Evolutionary conservation across 2,113 vertebrate species (phyloP), one percentile per base, ranked within the genome.

Genomic region (Peromyscus californicus): DNA sequence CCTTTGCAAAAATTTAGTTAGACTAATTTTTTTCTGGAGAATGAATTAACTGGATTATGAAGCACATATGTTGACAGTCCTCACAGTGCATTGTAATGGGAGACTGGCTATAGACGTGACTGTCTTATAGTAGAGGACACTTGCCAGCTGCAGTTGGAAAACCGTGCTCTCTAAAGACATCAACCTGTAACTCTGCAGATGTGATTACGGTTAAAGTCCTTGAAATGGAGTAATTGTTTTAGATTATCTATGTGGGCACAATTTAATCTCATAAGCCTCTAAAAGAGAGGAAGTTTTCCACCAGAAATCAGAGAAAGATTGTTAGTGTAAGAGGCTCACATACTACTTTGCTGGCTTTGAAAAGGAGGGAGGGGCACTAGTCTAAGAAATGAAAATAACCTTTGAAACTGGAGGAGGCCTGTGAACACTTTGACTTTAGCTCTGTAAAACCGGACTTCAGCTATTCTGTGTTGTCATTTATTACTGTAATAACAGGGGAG

Each of bases 141-240:
- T 12, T 1, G 0, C 0, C 5, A 19, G 15, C 3, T 9, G 1
- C 8, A 16, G 15, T 11, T 3, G 13, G 15, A 8, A 31, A 72
- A 80, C 0, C 21, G 36, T 36, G 48, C 0, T 2, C 54, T 36
- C 7, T 69, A 42, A 22, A n/a, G 11, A 45, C 31, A 57, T 39
- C 51, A 39, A 5, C 15, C 29, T 22, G 13, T 2, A 5, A 51
- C 31, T 85, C 78, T 48, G 17, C 3, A n/a, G 26, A 8, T 67
- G 7, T 57, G 63, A 51, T 31, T 80, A n/a, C 39, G 51, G 26
- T 61, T 74, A 63, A 61, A 13, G 31, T 57, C n/a, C 33, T 51
- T 78, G 33, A 57, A 42, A 13, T 48, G 21, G 21, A 42, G 48
- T 90, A 61, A 94, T 54, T 12, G 16, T 54, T 65, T n/a, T 63